Evolutionary conservation across 2,797 vertebrate species (phyloP).

Genomic region (Remorina albescens): DNA sequence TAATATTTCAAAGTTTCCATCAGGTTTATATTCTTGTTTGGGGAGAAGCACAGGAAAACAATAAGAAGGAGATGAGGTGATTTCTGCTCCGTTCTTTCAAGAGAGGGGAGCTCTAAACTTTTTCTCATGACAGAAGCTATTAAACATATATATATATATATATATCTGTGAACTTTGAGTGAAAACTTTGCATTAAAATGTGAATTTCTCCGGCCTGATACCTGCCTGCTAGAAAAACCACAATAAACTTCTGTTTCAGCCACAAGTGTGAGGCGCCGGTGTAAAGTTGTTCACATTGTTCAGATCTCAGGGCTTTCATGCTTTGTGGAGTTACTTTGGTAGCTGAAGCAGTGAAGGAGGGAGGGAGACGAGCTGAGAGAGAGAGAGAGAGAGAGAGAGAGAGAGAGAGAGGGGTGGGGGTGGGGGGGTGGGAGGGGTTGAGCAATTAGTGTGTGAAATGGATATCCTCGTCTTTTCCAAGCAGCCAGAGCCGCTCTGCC

Average conservation of each 20-base stretch:
- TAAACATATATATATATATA: not conserved
- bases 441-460: conserved; percentile 77
- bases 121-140: conserved; percentile 2
- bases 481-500: conserved; percentile 49
- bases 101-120: not conserved
- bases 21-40: not conserved
- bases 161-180: too few relatives aligned
- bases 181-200: conserved; percentile 52
- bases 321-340: conserved; percentile 60
- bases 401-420: too few relatives aligned
- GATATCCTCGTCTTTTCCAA: conserved; percentile 65
- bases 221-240: not conserved
- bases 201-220: not conserved
- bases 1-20: not conserved
- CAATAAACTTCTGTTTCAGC: conserved; percentile 35
- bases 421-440: conserved; percentile 11
- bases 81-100: conserved; percentile 3
- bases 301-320: conserved; percentile 65
- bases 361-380: too few relatives aligned
- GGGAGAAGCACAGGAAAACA: conserved; percentile 4
- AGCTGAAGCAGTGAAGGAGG: conserved; percentile 43
- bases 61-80: conserved; percentile 21
- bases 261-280: conserved; percentile 41
- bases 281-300: conserved; percentile 46
- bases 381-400: too few relatives aligned